phyloP scores from a whole-genome alignment of 1,140 invertebrate species.

The Asobara japonica region DNA sequence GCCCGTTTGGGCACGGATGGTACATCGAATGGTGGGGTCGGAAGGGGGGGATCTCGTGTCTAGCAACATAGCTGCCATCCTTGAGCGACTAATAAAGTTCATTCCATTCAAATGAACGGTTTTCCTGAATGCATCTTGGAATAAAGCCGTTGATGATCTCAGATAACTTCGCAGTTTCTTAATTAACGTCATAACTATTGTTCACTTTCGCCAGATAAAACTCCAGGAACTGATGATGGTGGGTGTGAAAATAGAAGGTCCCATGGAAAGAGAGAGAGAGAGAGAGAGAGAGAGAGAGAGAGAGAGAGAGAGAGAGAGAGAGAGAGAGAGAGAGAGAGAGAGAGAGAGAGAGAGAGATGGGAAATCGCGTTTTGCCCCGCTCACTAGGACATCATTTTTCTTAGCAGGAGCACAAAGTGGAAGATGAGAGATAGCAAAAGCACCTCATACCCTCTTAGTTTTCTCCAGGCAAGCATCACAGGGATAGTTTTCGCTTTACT shows the following conservation, averaged over 20 bases:
- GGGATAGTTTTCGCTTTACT: not conserved
- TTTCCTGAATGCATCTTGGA: too few relatives aligned
- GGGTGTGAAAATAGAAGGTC: not conserved
- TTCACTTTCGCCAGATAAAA: not conserved
- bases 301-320: not conserved
- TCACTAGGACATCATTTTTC: slow-evolving; percentile 27
- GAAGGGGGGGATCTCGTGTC: too few relatives aligned
- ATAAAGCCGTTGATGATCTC: too few relatives aligned
- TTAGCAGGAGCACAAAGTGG: slow-evolving; percentile 38
- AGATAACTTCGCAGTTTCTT: too few relatives aligned
- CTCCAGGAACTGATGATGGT: not conserved
- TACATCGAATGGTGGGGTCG: too few relatives aligned
- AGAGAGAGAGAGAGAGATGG: not conserved
- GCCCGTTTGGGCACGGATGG: too few relatives aligned
- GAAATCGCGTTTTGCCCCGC: not conserved
- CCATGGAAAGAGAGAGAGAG: too few relatives aligned
- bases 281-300: too few relatives aligned
- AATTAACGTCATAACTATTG: not conserved
- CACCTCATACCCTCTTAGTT: not conserved
- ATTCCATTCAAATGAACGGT: too few relatives aligned
- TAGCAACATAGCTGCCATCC: too few relatives aligned
- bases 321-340: not conserved
- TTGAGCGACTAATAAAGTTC: too few relatives aligned
- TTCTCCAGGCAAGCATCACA: not conserved
- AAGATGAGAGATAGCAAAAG: slow-evolving; percentile 39